Conservation (phyloP, 2,888 invertebrate species). For the Drosophila siamana region DNA sequence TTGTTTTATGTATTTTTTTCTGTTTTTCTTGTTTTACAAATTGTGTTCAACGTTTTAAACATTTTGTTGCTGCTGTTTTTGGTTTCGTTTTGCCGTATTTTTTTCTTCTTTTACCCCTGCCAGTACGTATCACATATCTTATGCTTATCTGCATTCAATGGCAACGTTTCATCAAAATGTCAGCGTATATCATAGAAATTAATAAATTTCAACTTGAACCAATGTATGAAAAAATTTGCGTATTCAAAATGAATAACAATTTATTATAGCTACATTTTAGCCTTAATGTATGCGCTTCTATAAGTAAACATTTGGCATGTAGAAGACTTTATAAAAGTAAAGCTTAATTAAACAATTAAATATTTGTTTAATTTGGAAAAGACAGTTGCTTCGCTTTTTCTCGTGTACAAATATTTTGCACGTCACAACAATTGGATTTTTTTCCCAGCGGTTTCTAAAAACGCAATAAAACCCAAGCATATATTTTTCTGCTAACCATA, state of each 20-base stretch:
- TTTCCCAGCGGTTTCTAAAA: slow-evolving; percentile 22
- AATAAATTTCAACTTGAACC: slow-evolving; percentile 68
- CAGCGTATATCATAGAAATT: slow-evolving; percentile 78
- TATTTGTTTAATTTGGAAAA: not conserved
- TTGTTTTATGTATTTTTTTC: slow-evolving; percentile 24
- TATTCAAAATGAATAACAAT: slow-evolving; percentile 43
- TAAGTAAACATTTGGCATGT: not conserved
- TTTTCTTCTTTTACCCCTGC: slow-evolving; percentile 46
- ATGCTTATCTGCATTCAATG: slow-evolving; percentile 75
- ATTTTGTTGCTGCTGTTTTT: slow-evolving; percentile 37
- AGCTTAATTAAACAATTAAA: not conserved
- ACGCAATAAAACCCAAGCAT: slow-evolving; percentile 25
- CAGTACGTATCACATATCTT: slow-evolving; percentile 62
- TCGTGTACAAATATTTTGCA: not conserved
- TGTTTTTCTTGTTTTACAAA: slow-evolving; percentile 34
- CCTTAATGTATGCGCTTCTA: slow-evolving; percentile 32
- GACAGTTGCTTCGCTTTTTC: not conserved
- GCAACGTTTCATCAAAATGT: slow-evolving; percentile 81
- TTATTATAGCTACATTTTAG: slow-evolving; percentile 47
- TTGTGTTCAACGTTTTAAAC: slow-evolving; percentile 26
- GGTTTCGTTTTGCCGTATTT: slow-evolving; percentile 30
- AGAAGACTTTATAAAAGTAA: not conserved
- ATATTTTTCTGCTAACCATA: slow-evolving; percentile 49
- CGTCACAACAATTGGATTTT: slow-evolving; percentile 1
- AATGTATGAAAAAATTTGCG: slow-evolving; percentile 28